Evolutionary conservation across 2,113 vertebrate genomes (phyloP).

Genomic region (Oreamnos americanus): DNA sequence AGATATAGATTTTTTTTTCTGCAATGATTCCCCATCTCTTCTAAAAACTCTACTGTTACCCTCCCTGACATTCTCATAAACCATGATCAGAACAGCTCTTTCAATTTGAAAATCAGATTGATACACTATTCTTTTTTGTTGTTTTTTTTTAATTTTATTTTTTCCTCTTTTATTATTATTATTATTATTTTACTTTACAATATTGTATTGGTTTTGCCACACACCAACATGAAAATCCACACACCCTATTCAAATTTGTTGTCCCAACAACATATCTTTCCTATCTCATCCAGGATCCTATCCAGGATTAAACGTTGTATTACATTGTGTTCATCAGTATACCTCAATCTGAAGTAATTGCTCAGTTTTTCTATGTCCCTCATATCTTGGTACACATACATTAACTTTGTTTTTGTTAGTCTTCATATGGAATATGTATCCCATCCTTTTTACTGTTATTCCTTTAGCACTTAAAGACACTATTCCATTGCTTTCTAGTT

Average conservation of each 20-base stretch:
- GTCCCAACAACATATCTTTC: neutral
- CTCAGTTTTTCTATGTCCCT: neutral
- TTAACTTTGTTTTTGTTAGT: neutral
- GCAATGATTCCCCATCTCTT: neutral
- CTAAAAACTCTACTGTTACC: neutral
- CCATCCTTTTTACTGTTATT: neutral
- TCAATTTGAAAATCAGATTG: neutral
- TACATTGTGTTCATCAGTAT: neutral
- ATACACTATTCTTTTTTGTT: neutral
- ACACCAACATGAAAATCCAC: neutral
- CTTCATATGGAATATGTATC: neutral
- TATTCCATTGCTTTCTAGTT: neutral
- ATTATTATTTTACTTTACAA: too few species aligned
- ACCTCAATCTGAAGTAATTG: neutral
- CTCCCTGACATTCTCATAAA: neutral
- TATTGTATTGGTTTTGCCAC: too few species aligned
- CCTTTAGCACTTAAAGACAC: neutral
- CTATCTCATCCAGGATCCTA: neutral
- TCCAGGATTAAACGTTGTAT: neutral
- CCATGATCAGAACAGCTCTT: neutral
- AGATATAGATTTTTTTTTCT: neutral
- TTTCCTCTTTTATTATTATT: too few species aligned
- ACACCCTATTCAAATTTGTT: neutral
- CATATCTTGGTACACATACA: neutral
- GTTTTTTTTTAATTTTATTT: too few species aligned